Evolutionary conservation across 2,888 invertebrate species (phyloP).

Genomic region (Schizaphis graminum): DNA sequence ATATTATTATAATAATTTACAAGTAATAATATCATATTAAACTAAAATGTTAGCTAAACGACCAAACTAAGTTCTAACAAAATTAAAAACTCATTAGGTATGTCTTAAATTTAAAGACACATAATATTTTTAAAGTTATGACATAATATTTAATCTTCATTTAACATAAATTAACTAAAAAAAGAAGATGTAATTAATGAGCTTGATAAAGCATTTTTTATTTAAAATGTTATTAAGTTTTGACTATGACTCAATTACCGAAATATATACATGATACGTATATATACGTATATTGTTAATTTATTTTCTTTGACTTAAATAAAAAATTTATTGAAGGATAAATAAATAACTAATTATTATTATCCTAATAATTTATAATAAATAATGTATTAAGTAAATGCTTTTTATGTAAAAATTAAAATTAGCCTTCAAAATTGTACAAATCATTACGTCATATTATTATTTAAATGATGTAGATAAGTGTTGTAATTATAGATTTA

Average conservation of each 20-base stretch:
- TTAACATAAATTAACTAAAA: not conserved
- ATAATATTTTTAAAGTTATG: not conserved
- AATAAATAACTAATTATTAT: not conserved
- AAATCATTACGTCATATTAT: slow-evolving; percentile 8
- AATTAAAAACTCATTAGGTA: not conserved
- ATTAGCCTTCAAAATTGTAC: not conserved
- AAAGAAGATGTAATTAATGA: not conserved
- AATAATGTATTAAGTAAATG: not conserved
- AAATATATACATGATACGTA: too few species aligned
- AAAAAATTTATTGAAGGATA: not conserved
- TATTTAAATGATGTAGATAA: not conserved
- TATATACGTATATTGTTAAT: too few species aligned
- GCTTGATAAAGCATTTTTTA: not conserved
- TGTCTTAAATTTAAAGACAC: not conserved
- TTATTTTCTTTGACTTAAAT: not conserved
- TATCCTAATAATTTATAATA: slow-evolving; percentile 14
- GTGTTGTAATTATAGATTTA: not conserved
- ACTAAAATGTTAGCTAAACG: not conserved
- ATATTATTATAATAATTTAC: not conserved
- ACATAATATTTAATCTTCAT: not conserved
- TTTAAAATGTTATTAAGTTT: not conserved
- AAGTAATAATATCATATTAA: not conserved
- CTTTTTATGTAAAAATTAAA: not conserved
- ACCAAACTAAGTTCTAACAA: not conserved
- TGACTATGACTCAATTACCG: not conserved